Base-by-base conservation (phyloP, 2,113 vertebrate genomes). In the Pelobates fuscus region DNA sequence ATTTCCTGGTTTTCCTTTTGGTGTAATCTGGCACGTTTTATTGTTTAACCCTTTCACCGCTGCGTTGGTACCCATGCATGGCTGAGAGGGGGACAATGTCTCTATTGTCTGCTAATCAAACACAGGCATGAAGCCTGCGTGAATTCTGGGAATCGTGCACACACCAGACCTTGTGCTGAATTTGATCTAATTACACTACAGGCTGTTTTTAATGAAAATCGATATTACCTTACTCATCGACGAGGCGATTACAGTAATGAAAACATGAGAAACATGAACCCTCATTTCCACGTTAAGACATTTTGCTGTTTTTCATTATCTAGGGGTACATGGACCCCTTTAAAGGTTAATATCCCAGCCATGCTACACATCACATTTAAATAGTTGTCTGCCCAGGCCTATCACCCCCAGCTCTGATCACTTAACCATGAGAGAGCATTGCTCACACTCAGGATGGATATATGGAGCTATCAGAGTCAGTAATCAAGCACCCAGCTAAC, bases 71-170 rank as follows among this genome's bases (percentile, higher is more conserved):
- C 18, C 17, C 58, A 29, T 24, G 32, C 58, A 11, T 11, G 20
- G 21, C n/a, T 10, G 5, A 2, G 55, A 46, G 37, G 24, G 41
- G 44, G 63, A 66, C 41, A 65, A 43, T 21, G 20, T 46, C 37
- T 7, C 11, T 15, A 66, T 46, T 66, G 41, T 66, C 14, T 26
- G 41, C 37, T 66, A 66, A 66, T 66, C 20, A 66, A 26, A 66
- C 11, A 7, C 63, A n/a, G n/a, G n/a, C n/a, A n/a, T n/a, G n/a
- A n/a, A n/a, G n/a, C n/a, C n/a, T n/a, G n/a, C n/a, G n/a, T n/a
- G n/a, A n/a, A n/a, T n/a, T n/a, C n/a, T n/a, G n/a, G n/a, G n/a
- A n/a, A n/a, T n/a, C n/a, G n/a, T n/a, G n/a, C n/a, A 66, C 37
- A 66, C 32, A 26, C 24, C 23, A 17, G 58, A 18, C 11, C 58